Percentiles rank a stretch among this genome's conserved stretches.
phyloP scores from a whole-genome alignment of 2,797 vertebrate species.

The Alectoris magna region DNA sequence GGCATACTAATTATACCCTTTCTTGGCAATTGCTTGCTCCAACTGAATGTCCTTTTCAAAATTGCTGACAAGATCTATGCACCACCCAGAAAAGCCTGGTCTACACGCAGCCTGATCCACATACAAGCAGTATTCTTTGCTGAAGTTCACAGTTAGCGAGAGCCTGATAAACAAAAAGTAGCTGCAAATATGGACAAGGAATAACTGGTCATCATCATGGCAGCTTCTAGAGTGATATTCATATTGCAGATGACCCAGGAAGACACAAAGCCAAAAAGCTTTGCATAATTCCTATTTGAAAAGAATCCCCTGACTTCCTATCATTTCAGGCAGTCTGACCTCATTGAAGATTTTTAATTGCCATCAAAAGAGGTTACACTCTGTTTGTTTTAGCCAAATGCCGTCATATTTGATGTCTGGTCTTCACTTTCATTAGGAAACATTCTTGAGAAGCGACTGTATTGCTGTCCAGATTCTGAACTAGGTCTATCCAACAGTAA shows the following conservation, averaged over 20 bases:
- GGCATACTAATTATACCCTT: neutral
- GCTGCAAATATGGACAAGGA: neutral
- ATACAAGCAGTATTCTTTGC: neutral
- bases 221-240: neutral
- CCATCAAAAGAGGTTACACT: neutral
- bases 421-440: neutral
- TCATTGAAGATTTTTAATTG: neutral
- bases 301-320: neutral
- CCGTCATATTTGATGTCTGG: neutral
- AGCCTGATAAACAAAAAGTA: neutral
- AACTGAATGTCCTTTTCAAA: constrained; percentile 36
- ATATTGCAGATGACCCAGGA: neutral
- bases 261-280: neutral
- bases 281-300: neutral
- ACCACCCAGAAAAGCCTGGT: neutral
- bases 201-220: neutral
- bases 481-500: neutral
- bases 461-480: neutral
- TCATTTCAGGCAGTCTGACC: neutral
- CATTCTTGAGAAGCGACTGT: neutral
- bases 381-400: neutral
- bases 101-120: neutral
- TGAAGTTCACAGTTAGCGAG: neutral
- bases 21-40: constrained; percentile 2
- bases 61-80: neutral